These are phyloP conservation scores for Pocillopora verrucosa DNA, from an alignment of 64 coral and sea anemone species.

Conservation along the genomic window DNA sequence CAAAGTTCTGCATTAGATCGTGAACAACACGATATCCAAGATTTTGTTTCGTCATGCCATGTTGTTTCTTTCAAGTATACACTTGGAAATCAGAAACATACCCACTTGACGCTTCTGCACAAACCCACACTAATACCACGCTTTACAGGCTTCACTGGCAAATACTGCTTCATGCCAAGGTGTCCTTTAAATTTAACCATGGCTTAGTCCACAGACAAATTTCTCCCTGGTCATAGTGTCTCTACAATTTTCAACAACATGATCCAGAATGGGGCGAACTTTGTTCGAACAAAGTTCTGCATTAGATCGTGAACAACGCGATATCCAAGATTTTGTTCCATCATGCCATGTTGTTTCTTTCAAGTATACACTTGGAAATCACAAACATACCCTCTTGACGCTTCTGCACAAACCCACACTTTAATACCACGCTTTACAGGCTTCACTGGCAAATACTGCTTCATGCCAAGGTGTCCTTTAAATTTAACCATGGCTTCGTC, in stretches of 20 bases:
- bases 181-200: slow-evolving; percentile 38
- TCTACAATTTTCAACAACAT: slow-evolving; percentile 14
- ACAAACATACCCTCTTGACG: too few relatives aligned
- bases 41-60: too few relatives aligned
- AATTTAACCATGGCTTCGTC: slow-evolving; percentile 34
- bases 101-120: too few relatives aligned
- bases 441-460: slow-evolving; percentile 67
- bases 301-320: too few relatives aligned
- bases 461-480: slow-evolving; percentile 51
- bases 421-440: slow-evolving; percentile 62
- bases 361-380: too few relatives aligned
- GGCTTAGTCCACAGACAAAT: slow-evolving; percentile 45
- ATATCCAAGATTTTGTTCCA: too few relatives aligned
- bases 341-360: too few relatives aligned
- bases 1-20: too few relatives aligned
- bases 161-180: slow-evolving; percentile 56
- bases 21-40: too few relatives aligned
- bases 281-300: too few relatives aligned
- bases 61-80: too few relatives aligned
- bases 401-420: slow-evolving; percentile 14
- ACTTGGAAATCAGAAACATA: too few relatives aligned
- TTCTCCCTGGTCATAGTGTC: background rate
- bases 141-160: slow-evolving; percentile 66
- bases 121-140: slow-evolving; percentile 39
- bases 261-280: slow-evolving; percentile 47